These are phyloP conservation scores for Panorpa germanica DNA, from an alignment of 2,888 invertebrate species.

Conservation along the genomic window DNA sequence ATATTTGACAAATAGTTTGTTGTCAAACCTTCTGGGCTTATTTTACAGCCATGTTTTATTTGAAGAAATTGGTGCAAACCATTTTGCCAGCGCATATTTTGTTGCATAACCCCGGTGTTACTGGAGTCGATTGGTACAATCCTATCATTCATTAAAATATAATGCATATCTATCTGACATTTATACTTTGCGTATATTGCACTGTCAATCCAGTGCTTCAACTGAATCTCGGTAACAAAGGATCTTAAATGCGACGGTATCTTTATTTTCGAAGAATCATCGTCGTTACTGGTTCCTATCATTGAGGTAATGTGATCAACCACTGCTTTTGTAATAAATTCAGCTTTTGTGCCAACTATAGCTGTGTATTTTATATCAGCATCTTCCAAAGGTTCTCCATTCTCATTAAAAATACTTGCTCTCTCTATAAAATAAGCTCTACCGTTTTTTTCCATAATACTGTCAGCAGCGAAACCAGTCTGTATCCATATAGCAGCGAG, in stretches of 20 bases:
- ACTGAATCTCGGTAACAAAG: conserved; percentile 10
- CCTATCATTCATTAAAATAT: conserved; percentile 10
- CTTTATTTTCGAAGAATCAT: conserved; percentile 6
- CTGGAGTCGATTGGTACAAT: conserved; percentile 11
- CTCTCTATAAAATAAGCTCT: conserved; percentile 8
- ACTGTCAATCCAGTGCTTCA: conserved; percentile 11
- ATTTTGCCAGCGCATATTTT: conserved; percentile 10
- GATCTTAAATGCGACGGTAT: conserved; percentile 12
- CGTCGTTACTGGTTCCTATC: conserved; percentile 9
- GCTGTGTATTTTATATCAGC: conserved; percentile 8
- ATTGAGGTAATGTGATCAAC: conserved; percentile 10
- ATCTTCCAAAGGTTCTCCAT: conserved; percentile 2
- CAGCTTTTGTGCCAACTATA: conserved; percentile 8
- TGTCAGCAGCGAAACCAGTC: conserved; percentile 9
- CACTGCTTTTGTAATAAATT: conserved; percentile 11
- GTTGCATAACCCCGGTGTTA: conserved; percentile 11
- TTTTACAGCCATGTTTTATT: conserved; percentile 12
- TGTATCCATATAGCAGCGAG: conserved; percentile 12
- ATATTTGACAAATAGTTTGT: conserved; percentile 12
- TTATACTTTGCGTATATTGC: conserved; percentile 11
- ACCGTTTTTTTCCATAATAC: conserved; percentile 10
- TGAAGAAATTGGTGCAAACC: conserved; percentile 13
- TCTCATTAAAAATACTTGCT: conserved; percentile 8
- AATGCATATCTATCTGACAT: conserved; percentile 11
- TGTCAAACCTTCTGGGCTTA: conserved; percentile 11